Evolutionary conservation across 2,888 invertebrate genomes (phyloP), one percentile per base, ranked within the genome.

Genomic region (Leucophenga maculata): DNA sequence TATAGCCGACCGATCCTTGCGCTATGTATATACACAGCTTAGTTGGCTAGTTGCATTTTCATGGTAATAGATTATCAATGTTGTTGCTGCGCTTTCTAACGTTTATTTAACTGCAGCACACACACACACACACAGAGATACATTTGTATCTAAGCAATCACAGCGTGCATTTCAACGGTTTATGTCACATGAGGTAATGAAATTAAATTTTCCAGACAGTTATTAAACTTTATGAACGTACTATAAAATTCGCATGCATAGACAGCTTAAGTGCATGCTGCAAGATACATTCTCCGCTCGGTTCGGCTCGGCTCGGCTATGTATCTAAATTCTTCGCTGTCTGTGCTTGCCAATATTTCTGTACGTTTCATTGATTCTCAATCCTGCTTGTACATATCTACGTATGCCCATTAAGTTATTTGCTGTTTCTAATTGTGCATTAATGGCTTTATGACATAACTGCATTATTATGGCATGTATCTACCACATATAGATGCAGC

Each of bases 371-470:
- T 26, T 26, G 46, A 13, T 46, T 13, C 46, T n/a, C 2, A 4
- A 13, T 13, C 46, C n/a, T n/a, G 46, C 6, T 50, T 50, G 50
- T 13, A 13, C 6, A 13, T 48, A 8, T 50, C n/a, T 11, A 8
- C 50, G 39, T 39, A 11, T 82, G 83, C 75, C 83, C 81, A 82
- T 80, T 84, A 79, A 84, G 83, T 84, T 80, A 80, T 84, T 80
- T 83, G 84, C 84, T 80, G 84, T 81, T 84, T 82, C 83, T 80
- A 84, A 80, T 80, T 80, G 84, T 81, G 84, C 83, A 84, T 84
- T 80, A 84, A 80, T 82, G 80, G 83, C 83, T 78, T 84, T 80
- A 84, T 80, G 84, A 83, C 84, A 83, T 84, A 80, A 80, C 84
- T 84, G 84, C 60, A 84, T 80, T 84, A 78, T 83, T 78, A 81